phyloP scores from a whole-genome alignment of 1,140 invertebrate genomes.

The Wiebesia pumilae region DNA sequence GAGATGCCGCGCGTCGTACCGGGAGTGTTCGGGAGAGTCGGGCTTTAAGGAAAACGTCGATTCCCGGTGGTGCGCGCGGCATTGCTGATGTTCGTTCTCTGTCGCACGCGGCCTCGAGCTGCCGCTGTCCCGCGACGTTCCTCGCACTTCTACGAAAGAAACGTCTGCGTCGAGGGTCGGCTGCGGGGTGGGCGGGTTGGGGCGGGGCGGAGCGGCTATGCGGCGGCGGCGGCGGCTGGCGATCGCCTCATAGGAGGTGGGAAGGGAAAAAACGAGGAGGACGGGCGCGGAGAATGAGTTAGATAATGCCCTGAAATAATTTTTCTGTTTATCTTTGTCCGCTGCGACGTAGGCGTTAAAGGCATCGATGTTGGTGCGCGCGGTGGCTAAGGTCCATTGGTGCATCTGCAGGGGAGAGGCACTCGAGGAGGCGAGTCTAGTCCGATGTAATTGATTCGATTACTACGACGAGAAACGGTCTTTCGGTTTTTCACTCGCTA shows the following conservation, averaged over 20 bases:
- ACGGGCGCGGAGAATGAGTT: conserved; percentile 9
- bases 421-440: not conserved
- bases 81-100: not conserved
- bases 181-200: not conserved
- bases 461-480: not conserved
- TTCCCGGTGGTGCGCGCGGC: conserved; percentile 9
- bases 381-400: not conserved
- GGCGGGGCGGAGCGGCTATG: not conserved
- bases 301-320: conserved; percentile 30
- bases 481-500: not conserved
- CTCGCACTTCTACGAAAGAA: conserved; percentile 30
- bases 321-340: conserved; percentile 25
- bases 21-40: not conserved
- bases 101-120: conserved; percentile 27
- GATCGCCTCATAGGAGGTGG: not conserved
- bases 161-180: not conserved
- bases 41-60: conserved; percentile 45
- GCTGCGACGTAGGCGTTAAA: not conserved
- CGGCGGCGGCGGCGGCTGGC: not conserved
- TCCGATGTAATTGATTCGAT: conserved; percentile 2
- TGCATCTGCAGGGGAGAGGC: not conserved
- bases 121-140: conserved; percentile 9
- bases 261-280: not conserved
- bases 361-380: not conserved
- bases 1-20: not conserved